Conservation (phyloP, 2,888 invertebrate genomes). For the Gymnosoma rotundatum region DNA sequence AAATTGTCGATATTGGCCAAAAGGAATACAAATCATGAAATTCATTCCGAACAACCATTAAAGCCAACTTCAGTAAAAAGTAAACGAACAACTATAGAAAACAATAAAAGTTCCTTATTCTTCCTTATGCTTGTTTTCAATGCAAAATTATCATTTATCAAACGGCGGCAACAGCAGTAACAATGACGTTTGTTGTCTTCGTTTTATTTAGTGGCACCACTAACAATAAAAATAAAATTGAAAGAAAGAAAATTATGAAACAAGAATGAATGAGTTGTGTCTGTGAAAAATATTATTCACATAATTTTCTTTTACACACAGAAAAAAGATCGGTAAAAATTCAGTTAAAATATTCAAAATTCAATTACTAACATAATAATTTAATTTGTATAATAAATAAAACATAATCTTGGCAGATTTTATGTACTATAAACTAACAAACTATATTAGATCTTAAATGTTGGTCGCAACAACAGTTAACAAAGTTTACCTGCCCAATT, state of each 20-base stretch:
- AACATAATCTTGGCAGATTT: too few relatives aligned
- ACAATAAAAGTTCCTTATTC: constrained; percentile 30
- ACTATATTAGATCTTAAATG: too few relatives aligned
- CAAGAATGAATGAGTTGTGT: constrained; percentile 55
- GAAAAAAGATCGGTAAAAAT: too few relatives aligned
- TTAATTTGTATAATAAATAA: too few relatives aligned
- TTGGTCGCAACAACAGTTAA: too few relatives aligned
- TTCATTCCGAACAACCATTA: too few relatives aligned
- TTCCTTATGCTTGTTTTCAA: constrained; percentile 44
- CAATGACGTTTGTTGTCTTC: constrained; percentile 38
- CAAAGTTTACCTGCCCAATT: too few relatives aligned
- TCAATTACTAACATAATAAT: too few relatives aligned
- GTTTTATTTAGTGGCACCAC: background rate
- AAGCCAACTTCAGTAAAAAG: too few relatives aligned
- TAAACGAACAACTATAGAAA: background rate
- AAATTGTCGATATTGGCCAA: constrained; percentile 58
- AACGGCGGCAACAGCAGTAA: constrained; percentile 26
- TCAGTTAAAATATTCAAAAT: too few relatives aligned
- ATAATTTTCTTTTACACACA: constrained; percentile 39
- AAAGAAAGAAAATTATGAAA: constrained; percentile 21
- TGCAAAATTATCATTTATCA: constrained; percentile 64
- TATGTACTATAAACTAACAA: too few relatives aligned
- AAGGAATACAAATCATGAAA: constrained; percentile 50
- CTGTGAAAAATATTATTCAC: constrained; percentile 50
- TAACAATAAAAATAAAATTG: background rate